phyloP scores from a whole-genome alignment of 2,797 vertebrate genomes.

The Oryzias sinensis region DNA sequence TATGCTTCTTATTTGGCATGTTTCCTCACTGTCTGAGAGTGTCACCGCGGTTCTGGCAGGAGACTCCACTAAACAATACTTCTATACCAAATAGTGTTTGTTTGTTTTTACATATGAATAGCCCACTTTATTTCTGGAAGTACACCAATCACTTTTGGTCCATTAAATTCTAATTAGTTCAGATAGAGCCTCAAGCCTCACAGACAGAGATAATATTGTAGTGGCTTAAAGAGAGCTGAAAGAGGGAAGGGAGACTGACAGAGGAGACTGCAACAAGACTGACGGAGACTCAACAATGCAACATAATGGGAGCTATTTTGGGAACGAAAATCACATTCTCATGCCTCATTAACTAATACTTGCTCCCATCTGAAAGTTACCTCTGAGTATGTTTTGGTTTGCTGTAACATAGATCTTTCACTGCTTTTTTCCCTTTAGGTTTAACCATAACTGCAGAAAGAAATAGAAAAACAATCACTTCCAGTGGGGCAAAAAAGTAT shows the following conservation, averaged over 20 bases:
- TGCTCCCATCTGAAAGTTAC: conserved; percentile 16
- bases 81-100: conserved; percentile 73
- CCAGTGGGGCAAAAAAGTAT: too few relatives aligned
- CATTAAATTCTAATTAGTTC: conserved; percentile 83
- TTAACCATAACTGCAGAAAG: too few relatives aligned
- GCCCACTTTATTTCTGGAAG: conserved; percentile 78
- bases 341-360: conserved; percentile 17
- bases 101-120: conserved; percentile 82
- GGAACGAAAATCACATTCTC: conserved; percentile 45
- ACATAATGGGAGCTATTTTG: conserved; percentile 53
- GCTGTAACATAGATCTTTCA: neutral
- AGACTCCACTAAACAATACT: conserved; percentile 67
- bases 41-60: conserved; percentile 59
- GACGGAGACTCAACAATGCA: conserved; percentile 57
- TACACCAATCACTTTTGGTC: conserved; percentile 79
- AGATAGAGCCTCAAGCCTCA: conserved; percentile 73
- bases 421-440: too few relatives aligned
- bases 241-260: conserved; percentile 33
- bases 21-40: conserved; percentile 56
- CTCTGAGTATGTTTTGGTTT: conserved; percentile 2
- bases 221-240: conserved; percentile 46
- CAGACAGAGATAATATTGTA: conserved; percentile 69
- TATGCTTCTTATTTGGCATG: conserved; percentile 80
- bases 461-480: too few relatives aligned
- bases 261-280: conserved; percentile 42